A percentile compares a stretch with the other conserved stretches of the same genome.
These are phyloP conservation scores for Linepithema humile DNA, from an alignment of 1,140 invertebrate species.

Conservation along the genomic window DNA sequence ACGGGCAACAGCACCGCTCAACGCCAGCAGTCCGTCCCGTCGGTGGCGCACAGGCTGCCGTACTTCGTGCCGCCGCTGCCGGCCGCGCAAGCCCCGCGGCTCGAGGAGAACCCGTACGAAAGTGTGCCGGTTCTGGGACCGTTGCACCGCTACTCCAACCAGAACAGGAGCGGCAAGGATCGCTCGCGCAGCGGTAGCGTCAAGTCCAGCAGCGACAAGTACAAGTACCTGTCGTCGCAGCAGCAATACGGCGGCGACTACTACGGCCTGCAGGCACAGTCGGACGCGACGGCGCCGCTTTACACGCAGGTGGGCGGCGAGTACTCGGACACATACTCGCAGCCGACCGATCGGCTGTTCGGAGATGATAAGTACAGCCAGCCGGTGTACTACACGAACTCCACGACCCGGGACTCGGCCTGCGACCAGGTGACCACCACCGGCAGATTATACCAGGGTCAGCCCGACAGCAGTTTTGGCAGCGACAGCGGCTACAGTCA, in stretches of 20 bases:
- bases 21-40: conserved; percentile 80
- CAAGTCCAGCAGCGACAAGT: conserved; percentile 62
- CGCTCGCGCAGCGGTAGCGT: conserved; percentile 56
- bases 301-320: conserved; percentile 72
- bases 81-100: conserved; percentile 73
- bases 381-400: conserved; percentile 71
- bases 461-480: conserved; percentile 86
- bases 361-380: conserved; percentile 78
- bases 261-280: conserved; percentile 74
- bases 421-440: conserved; percentile 61
- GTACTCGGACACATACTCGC: conserved; percentile 69
- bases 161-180: conserved; percentile 72
- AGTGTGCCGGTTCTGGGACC: conserved; percentile 85
- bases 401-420: conserved; percentile 47
- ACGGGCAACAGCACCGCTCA: conserved; percentile 72
- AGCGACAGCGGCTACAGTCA: conserved; percentile 90
- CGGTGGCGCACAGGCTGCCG: conserved; percentile 83
- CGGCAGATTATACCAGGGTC: conserved; percentile 78
- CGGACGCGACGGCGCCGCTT: conserved; percentile 65
- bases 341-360: conserved; percentile 74
- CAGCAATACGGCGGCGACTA: conserved; percentile 67
- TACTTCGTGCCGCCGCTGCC: conserved; percentile 83
- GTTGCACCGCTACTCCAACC: conserved; percentile 78
- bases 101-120: conserved; percentile 84
- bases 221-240: conserved; percentile 67